Percentiles rank a stretch among this genome's conserved stretches.
These are phyloP conservation scores for Solea solea DNA, from an alignment of 2,113 vertebrate species.

Conservation along the genomic window DNA sequence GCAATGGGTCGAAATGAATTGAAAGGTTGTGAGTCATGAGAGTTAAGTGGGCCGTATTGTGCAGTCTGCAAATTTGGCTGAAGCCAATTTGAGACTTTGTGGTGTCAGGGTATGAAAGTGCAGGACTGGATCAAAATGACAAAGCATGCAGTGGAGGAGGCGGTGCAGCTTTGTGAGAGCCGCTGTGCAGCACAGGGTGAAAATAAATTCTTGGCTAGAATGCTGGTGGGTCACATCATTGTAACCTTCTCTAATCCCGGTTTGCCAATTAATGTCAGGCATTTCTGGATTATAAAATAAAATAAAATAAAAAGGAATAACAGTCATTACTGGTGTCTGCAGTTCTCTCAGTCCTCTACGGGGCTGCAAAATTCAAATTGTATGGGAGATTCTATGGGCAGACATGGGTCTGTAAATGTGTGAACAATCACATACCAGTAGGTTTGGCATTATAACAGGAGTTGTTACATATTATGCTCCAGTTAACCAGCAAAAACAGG, in stretches of 20 bases:
- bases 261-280: slow-evolving; percentile 4
- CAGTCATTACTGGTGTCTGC: neutral
- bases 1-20: neutral
- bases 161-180: neutral
- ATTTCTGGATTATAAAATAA: neutral
- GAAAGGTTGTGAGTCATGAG: neutral
- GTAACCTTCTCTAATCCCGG: slow-evolving; percentile 1
- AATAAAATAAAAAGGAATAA: neutral
- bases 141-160: neutral
- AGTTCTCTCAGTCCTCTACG: neutral
- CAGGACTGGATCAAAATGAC: neutral
- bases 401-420: neutral
- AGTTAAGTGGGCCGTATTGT: neutral
- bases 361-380: neutral
- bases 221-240: neutral
- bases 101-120: neutral
- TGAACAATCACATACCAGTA: neutral
- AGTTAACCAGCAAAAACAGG: neutral
- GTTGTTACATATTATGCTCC: neutral
- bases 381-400: neutral
- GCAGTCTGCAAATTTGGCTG: neutral
- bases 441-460: neutral
- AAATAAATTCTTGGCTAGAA: neutral
- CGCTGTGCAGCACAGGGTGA: neutral
- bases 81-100: neutral